Base-by-base conservation (phyloP, 2,888 invertebrate genomes). In the Nomada flava region DNA sequence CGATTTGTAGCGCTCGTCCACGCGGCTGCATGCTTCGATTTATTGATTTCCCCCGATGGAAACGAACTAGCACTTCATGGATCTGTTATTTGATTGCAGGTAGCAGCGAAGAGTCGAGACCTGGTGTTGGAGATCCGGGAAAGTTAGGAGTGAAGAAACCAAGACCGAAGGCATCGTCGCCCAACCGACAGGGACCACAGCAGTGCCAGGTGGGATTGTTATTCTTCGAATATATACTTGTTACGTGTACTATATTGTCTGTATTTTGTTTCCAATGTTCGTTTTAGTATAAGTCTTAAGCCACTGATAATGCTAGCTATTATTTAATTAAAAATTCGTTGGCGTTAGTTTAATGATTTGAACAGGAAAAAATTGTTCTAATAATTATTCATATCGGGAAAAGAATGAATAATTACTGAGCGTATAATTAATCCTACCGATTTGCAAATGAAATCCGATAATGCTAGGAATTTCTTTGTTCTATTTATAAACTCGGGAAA, bases 181-280 rank as follows among this genome's bases (percentile, higher is more conserved):
- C 98, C 59, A 98, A 97, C 94, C 95, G 98, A 82, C 98, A 98
- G 94, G 98, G 98, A 80, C 98, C 98, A 68, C 98, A 98, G 92
- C 97, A 98, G 94, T 98, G 98, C 94, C 98, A 98, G 95, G 98
- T 98, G 74, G 90, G 82, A 94, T 95, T 94, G 10, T 53, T 29
- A 9, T 59, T 47, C 36, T 36, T 36, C 7, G 36, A 36, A 7
- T 36, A 7, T 7, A 36, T 1, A 36, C 5, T 36, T 36, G 36
- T 36, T 36, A 7, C 36, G 36, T 36, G 36, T 36, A 5, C 36
- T 36, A 36, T 7, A 36, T 36, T 36, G 36, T 36, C 36, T 0
- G 36, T 7, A 7, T 7, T 36, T 36, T 7, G 36, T 7, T 36
- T 7, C 36, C 0, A 7, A 36, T 1, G 36, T 36, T 36, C 36